Percentiles rank a stretch among this genome's conserved stretches.
Evolutionary conservation across 2,797 vertebrate species (phyloP).

Genomic region (Sebastes oblongus): DNA sequence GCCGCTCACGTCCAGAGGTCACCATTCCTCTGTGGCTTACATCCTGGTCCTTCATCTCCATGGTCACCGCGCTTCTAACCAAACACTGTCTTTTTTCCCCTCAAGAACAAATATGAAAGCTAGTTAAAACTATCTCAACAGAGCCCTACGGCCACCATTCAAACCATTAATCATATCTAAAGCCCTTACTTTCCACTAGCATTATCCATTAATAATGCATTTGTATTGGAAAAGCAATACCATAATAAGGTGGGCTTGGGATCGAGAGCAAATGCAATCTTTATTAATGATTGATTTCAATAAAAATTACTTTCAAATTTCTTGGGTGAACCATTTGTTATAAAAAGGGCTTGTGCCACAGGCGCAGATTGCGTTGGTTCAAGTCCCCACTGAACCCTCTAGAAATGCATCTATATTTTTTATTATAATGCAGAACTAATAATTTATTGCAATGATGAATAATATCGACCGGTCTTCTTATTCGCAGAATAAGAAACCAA

Average conservation of each 20-base stretch:
- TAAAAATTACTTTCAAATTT: slow-evolving; percentile 27
- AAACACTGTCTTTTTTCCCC: slow-evolving; percentile 39
- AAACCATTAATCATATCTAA: slow-evolving; percentile 55
- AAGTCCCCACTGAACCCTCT: too few relatives aligned
- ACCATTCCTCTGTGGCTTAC: slow-evolving; percentile 70
- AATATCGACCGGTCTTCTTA: too few relatives aligned
- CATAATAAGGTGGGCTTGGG: slow-evolving; percentile 14
- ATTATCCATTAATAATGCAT: slow-evolving; percentile 55
- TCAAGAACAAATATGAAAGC: slow-evolving; percentile 25
- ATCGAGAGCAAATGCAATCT: slow-evolving; percentile 43
- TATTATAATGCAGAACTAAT: too few relatives aligned
- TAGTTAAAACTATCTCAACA: slow-evolving; percentile 35
- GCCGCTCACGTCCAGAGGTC: slow-evolving; percentile 63
- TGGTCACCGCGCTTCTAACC: slow-evolving; percentile 71
- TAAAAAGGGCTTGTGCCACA: not conserved
- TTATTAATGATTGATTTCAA: slow-evolving; percentile 39
- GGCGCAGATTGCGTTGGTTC: too few relatives aligned
- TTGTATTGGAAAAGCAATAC: slow-evolving; percentile 60
- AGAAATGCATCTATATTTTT: too few relatives aligned
- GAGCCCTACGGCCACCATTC: slow-evolving; percentile 16
- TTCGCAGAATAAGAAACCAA: too few relatives aligned
- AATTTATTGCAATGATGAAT: too few relatives aligned
- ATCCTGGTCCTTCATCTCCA: slow-evolving; percentile 75
- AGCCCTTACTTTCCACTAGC: slow-evolving; percentile 38
- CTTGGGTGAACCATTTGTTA: slow-evolving; percentile 30